These are phyloP conservation scores for Brachirus orientalis DNA, from an alignment of 2,113 vertebrate species.

Conservation along the genomic window DNA sequence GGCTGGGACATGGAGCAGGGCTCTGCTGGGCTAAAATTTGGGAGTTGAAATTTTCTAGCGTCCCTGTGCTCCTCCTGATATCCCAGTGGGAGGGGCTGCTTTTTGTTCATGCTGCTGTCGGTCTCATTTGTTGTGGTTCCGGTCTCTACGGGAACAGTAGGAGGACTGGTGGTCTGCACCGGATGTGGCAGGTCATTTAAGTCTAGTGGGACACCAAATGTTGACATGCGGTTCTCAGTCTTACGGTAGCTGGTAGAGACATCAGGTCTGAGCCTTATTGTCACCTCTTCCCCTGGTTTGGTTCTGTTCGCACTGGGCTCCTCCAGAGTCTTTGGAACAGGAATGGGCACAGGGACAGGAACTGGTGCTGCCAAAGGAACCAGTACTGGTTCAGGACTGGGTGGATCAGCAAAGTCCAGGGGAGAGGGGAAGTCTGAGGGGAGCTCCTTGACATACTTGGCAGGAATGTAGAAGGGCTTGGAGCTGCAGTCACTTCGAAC, in stretches of 20 bases:
- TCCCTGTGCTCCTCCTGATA: constrained; percentile 24
- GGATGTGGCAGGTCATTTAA: constrained; percentile 44
- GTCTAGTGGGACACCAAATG: constrained; percentile 77
- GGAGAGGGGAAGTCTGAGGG: constrained; percentile 69
- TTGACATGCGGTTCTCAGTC: constrained; percentile 83
- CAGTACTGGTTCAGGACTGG: constrained; percentile 15
- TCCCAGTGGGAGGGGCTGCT: constrained; percentile 13
- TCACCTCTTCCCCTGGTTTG: constrained; percentile 69
- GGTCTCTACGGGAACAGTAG: neutral
- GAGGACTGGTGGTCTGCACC: neutral
- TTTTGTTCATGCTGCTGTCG: constrained; percentile 28
- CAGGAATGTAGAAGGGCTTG: constrained; percentile 92
- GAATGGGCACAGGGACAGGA: constrained; percentile 27
- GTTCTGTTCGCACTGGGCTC: constrained; percentile 23
- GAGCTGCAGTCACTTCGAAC: constrained; percentile 80
- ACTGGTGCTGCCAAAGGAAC: neutral
- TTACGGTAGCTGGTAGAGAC: constrained; percentile 44
- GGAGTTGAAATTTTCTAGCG: constrained; percentile 51
- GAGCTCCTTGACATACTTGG: constrained; percentile 93
- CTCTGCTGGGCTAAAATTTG: constrained; percentile 72
- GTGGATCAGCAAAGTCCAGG: constrained; percentile 63
- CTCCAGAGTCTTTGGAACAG: constrained; percentile 59
- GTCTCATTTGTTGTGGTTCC: neutral
- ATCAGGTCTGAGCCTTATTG: constrained; percentile 66
- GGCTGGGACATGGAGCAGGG: constrained; percentile 20